Conservation (phyloP, 2,888 invertebrate genomes). For the Ashinkailepas kermadecensis region DNA sequence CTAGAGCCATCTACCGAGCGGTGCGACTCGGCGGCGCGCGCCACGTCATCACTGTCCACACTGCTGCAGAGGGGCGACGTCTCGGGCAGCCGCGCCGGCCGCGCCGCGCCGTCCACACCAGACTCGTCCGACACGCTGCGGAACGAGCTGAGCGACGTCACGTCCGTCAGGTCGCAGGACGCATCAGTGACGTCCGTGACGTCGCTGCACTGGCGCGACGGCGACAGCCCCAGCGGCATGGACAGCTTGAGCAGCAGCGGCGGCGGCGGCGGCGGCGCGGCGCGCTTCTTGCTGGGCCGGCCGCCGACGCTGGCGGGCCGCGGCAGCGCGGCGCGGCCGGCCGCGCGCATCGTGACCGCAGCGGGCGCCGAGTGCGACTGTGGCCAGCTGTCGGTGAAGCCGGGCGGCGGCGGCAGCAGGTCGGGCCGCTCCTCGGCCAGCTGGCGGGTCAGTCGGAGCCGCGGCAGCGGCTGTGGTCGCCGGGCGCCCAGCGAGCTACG, state of each 20-base stretch:
- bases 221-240: background rate
- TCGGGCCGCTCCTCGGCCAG: background rate
- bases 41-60: background rate
- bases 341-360: background rate
- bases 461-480: background rate
- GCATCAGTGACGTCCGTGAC: background rate
- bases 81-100: background rate
- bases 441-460: background rate
- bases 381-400: background rate
- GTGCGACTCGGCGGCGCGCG: background rate
- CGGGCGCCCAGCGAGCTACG: background rate
- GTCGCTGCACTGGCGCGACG: background rate
- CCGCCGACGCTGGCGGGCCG: background rate
- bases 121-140: background rate
- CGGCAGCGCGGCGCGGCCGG: background rate
- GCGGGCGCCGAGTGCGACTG: background rate
- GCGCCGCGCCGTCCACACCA: no score
- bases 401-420: constrained; percentile 10
- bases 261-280: background rate
- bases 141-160: constrained; percentile 4
- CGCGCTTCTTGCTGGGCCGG: constrained; percentile 8
- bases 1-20: background rate
- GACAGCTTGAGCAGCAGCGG: background rate
- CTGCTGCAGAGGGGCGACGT: background rate
- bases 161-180: background rate